Percentiles rank a stretch among this genome's conserved stretches.
Conservation (phyloP, 2,888 invertebrate species). For the Drosophila anomelani region DNA sequence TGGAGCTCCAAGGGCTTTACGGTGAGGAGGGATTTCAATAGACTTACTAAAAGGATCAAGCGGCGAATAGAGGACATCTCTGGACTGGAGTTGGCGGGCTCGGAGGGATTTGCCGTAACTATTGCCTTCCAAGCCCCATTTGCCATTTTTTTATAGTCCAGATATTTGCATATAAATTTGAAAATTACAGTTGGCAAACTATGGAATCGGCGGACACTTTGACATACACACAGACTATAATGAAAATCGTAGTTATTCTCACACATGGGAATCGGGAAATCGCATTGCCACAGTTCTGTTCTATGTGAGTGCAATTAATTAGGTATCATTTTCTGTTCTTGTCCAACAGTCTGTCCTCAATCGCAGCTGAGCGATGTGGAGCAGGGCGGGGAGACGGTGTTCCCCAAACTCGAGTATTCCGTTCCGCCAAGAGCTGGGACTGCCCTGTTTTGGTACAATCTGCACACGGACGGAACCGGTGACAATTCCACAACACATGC, state of each 20-base stretch:
- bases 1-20: not conserved
- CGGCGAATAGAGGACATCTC: not conserved
- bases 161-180: no score
- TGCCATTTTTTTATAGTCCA: no score
- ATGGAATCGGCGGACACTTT: not conserved
- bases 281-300: not conserved
- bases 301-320: no score
- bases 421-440: not conserved
- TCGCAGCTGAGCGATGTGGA: not conserved
- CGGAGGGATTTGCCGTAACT: not conserved
- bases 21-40: not conserved
- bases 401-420: not conserved
- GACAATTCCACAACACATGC: not conserved
- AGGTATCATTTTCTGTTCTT: no score
- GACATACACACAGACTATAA: not conserved
- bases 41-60: not conserved
- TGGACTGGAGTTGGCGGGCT: not conserved
- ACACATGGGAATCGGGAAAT: not conserved
- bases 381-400: not conserved
- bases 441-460: not conserved
- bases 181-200: not conserved
- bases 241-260: accelerated
- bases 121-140: not conserved
- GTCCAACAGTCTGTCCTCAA: no score
- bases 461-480: not conserved